Evolutionary conservation across 2,888 invertebrate genomes (phyloP).

Genomic region (Euzophera pinguis): DNA sequence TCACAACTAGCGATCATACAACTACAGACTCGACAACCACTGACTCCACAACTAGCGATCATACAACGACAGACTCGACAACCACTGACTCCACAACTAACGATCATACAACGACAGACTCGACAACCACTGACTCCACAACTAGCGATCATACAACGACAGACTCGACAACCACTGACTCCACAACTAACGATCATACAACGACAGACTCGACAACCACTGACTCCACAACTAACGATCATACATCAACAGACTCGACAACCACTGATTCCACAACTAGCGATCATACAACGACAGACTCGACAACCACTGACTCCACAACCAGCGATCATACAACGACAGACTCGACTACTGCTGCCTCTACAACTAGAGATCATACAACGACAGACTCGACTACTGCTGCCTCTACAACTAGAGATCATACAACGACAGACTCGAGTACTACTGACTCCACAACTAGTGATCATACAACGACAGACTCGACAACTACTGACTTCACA

Average conservation of each 20-base stretch:
- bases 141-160: conserved; percentile 7
- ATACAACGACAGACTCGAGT: neutral
- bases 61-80: neutral
- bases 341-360: neutral
- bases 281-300: conserved; percentile 7
- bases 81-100: conserved; percentile 4
- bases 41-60: conserved; percentile 8
- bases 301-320: neutral
- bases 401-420: neutral
- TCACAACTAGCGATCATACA: conserved; percentile 6
- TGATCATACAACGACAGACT: neutral
- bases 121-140: neutral
- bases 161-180: neutral
- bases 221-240: conserved; percentile 8
- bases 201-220: neutral
- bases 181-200: conserved; percentile 9
- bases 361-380: conserved; percentile 5
- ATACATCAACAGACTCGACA: conserved; percentile 3
- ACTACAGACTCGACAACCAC: neutral
- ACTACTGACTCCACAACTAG: neutral
- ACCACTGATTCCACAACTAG: neutral
- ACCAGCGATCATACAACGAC: conserved; percentile 7
- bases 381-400: neutral
- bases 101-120: conserved; percentile 5
- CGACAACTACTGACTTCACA: neutral